Conservation (phyloP, 2,888 invertebrate genomes). For the Platyscelio sp. region DNA sequence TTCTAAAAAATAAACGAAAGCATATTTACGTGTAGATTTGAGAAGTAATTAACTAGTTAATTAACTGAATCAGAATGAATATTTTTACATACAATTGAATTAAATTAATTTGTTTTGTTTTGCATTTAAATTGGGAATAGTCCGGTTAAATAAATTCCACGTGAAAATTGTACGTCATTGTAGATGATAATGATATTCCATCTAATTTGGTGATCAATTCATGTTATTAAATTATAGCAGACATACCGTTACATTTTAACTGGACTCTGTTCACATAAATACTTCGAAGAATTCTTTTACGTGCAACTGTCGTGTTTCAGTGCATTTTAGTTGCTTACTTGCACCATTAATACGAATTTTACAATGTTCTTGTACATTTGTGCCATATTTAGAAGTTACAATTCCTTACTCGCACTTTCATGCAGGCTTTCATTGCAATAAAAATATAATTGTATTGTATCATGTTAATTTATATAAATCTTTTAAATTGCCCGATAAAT, state of each 20-base stretch:
- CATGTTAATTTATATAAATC: too few relatives aligned
- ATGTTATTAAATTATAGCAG: constrained; percentile 56
- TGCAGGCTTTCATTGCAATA: constrained; percentile 71
- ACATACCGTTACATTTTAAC: constrained; percentile 65
- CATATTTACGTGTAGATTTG: too few relatives aligned
- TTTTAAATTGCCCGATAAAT: too few relatives aligned
- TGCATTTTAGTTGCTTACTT: constrained; percentile 27
- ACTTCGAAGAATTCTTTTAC: constrained; percentile 32
- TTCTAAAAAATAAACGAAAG: too few relatives aligned
- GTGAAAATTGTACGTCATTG: constrained; percentile 32
- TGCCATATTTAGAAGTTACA: constrained; percentile 79
- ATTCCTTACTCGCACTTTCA: constrained; percentile 83
- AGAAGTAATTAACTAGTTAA: too few relatives aligned
- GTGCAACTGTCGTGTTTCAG: constrained; percentile 46
- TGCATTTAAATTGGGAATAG: too few relatives aligned
- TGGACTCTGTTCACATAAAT: constrained; percentile 47
- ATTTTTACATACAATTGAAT: too few relatives aligned
- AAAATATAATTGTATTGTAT: constrained; percentile 47
- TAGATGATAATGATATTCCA: constrained; percentile 51
- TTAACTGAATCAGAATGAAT: too few relatives aligned
- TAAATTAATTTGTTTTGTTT: too few relatives aligned
- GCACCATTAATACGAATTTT: constrained; percentile 74
- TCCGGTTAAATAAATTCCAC: too few relatives aligned
- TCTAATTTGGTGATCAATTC: constrained; percentile 59
- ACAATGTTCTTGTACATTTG: constrained; percentile 74